Evolutionary conservation across 1,140 invertebrate species (phyloP).

Genomic region (Meloidogyne floridensis): DNA sequence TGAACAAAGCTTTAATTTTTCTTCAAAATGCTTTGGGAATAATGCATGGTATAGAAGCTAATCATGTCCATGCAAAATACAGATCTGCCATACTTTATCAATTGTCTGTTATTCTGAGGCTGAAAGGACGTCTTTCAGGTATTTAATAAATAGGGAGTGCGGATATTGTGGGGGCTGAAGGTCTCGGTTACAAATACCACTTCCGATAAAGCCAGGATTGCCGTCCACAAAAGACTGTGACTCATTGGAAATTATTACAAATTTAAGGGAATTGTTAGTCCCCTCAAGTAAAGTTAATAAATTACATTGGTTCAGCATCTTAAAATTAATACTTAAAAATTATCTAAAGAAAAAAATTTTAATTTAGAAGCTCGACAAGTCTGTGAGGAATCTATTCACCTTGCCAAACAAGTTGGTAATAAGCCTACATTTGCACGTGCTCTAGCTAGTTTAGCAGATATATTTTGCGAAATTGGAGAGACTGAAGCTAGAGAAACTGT

Average conservation of each 20-base stretch:
- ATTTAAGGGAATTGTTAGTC: too few species aligned
- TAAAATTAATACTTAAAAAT: too few species aligned
- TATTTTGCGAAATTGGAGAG: constrained; percentile 66
- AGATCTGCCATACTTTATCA: constrained; percentile 62
- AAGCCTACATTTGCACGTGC: constrained; percentile 65
- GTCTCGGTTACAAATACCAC: too few species aligned
- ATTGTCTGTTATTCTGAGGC: constrained; percentile 62
- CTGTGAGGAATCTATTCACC: constrained; percentile 67
- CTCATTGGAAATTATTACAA: too few species aligned
- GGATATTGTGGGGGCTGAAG: too few species aligned
- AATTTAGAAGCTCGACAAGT: constrained; percentile 59
- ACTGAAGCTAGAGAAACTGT: constrained; percentile 65
- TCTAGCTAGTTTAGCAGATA: constrained; percentile 67
- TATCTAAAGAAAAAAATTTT: not conserved
- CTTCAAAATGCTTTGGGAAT: constrained; percentile 64
- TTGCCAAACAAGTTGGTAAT: constrained; percentile 59
- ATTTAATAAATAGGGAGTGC: too few species aligned
- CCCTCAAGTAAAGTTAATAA: too few species aligned
- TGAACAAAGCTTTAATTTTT: constrained; percentile 64
- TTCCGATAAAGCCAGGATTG: too few species aligned
- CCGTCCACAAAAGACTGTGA: too few species aligned
- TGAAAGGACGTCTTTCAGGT: constrained; percentile 47
- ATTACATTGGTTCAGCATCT: too few species aligned
- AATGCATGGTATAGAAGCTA: constrained; percentile 59
- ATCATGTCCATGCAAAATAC: constrained; percentile 65